phyloP scores from a whole-genome alignment of 2,888 invertebrate genomes.

The Nycteola revayana region DNA sequence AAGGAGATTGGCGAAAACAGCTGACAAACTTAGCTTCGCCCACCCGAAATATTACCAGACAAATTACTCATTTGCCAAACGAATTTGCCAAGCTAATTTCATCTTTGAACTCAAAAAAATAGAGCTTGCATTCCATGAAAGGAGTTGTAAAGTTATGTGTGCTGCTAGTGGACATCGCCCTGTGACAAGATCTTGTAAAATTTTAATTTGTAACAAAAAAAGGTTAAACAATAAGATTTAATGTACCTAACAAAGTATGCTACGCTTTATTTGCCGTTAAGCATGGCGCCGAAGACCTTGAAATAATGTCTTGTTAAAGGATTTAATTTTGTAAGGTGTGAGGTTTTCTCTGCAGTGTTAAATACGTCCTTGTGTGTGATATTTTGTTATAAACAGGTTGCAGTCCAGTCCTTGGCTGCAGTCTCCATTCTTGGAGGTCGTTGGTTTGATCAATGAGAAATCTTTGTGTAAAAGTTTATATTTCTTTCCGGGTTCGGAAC shows the following conservation, averaged over 20 bases:
- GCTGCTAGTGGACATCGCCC: conserved; percentile 23
- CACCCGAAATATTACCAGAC: conserved; percentile 10
- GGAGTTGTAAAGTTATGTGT: background rate
- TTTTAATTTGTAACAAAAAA: conserved; percentile 26
- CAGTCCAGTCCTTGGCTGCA: no score
- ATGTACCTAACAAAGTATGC: conserved; percentile 3
- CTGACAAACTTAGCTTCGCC: conserved; percentile 32
- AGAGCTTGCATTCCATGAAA: background rate
- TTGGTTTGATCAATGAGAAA: no score
- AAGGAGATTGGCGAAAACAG: conserved; percentile 35
- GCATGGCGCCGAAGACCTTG: conserved; percentile 5
- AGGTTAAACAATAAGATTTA: conserved; percentile 21
- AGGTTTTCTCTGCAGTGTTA: no score
- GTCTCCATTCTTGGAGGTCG: no score
- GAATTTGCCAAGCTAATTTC: no score
- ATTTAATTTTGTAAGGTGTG: no score
- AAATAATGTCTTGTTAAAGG: background rate
- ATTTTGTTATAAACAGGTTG: no score
- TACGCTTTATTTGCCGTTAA: conserved; percentile 2
- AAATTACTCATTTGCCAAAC: no score
- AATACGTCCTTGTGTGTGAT: no score
- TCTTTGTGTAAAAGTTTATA: no score
- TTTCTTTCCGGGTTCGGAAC: no score
- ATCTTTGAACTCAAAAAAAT: fast-evolving
- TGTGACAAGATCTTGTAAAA: conserved; percentile 29